Conservation (phyloP, 2,888 invertebrate species). For the Drosophila dives region DNA sequence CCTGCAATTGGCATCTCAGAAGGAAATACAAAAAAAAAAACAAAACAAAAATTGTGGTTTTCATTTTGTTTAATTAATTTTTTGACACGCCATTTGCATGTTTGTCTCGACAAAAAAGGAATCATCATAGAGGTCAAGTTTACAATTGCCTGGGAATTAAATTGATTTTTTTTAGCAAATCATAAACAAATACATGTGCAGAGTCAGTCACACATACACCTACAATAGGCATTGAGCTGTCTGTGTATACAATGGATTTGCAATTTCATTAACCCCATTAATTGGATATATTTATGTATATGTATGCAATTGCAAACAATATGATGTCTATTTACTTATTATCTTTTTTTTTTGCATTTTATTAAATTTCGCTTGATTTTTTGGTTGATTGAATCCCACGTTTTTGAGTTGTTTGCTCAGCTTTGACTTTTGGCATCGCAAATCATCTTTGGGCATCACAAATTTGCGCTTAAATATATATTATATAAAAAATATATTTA, state of each 20-base stretch:
- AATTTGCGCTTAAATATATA: slow-evolving; percentile 5
- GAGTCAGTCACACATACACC: slow-evolving; percentile 18
- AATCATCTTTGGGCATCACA: slow-evolving; percentile 68
- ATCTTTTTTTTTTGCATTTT: slow-evolving; percentile 18
- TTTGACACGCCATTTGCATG: slow-evolving; percentile 64
- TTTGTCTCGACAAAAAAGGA: slow-evolving; percentile 35
- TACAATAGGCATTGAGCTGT: slow-evolving; percentile 53
- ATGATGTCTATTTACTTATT: slow-evolving; percentile 75
- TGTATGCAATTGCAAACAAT: slow-evolving; percentile 74
- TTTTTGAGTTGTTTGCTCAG: slow-evolving; percentile 25
- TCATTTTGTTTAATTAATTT: slow-evolving; percentile 45
- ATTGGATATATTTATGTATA: slow-evolving; percentile 20
- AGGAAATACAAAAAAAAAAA: neutral
- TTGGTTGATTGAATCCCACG: slow-evolving; percentile 74
- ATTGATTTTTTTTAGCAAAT: neutral
- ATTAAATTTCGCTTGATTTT: slow-evolving; percentile 55
- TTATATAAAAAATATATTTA: slow-evolving; percentile 43
- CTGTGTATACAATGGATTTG: slow-evolving; percentile 36
- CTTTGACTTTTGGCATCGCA: slow-evolving; percentile 67
- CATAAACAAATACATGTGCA: slow-evolving; percentile 9
- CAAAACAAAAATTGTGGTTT: neutral
- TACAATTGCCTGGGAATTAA: slow-evolving; percentile 40
- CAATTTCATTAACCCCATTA: slow-evolving; percentile 75
- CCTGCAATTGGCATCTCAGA: slow-evolving; percentile 3
- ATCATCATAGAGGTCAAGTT: slow-evolving; percentile 68